Conservation (phyloP, 2,888 invertebrate genomes). For the Petrolisthes cinctipes region DNA sequence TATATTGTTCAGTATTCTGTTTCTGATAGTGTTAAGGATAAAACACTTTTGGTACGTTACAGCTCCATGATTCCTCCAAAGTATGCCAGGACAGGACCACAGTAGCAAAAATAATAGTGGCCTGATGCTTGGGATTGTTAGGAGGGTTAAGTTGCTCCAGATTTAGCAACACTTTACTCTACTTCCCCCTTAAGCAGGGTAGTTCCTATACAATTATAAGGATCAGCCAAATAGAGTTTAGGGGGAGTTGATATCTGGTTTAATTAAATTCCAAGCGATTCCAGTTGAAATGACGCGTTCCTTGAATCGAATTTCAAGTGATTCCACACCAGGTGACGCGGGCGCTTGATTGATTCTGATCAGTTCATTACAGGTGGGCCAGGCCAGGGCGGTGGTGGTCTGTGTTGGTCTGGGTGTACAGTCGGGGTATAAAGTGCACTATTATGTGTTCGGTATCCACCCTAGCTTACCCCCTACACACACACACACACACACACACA, state of each 20-base stretch:
- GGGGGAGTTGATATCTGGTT: constrained; percentile 6
- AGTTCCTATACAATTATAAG: not conserved
- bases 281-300: constrained; percentile 20
- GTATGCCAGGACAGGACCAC: too few species aligned
- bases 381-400: not conserved
- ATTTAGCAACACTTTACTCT: too few species aligned
- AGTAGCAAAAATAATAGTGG: too few species aligned
- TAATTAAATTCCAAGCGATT: constrained; percentile 41
- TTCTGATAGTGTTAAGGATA: too few species aligned
- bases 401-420: not conserved
- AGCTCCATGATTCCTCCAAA: too few species aligned
- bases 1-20: too few species aligned
- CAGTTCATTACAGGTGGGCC: not conserved
- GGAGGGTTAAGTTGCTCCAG: not conserved
- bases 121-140: too few species aligned
- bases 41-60: too few species aligned
- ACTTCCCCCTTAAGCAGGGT: not conserved
- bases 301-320: constrained; percentile 37
- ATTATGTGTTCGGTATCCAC: too few species aligned
- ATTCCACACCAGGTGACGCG: constrained; percentile 13
- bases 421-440: not conserved
- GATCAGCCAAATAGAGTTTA: not conserved
- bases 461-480: too few species aligned
- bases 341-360: not conserved
- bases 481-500: too few species aligned